phyloP scores from a whole-genome alignment of 2,113 vertebrate species.

The Nycticebus coucang region DNA sequence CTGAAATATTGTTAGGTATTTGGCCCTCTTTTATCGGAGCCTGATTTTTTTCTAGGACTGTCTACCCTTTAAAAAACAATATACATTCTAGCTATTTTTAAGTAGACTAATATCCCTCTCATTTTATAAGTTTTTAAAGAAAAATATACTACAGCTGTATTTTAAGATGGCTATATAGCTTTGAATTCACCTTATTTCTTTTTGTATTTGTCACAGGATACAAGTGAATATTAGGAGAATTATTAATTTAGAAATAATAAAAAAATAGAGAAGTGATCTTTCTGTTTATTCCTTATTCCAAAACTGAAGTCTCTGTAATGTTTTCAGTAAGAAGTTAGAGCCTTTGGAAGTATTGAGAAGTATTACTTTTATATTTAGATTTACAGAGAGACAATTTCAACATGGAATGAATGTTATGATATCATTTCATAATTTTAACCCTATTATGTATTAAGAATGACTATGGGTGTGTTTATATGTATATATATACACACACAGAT shows the following conservation, averaged over 20 bases:
- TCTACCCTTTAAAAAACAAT: neutral
- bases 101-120: neutral
- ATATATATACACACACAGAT: neutral
- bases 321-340: slow-evolving; percentile 16
- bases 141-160: neutral
- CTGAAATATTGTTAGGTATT: neutral
- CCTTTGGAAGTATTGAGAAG: neutral
- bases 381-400: neutral
- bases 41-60: neutral
- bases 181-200: neutral
- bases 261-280: neutral
- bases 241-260: slow-evolving; percentile 21
- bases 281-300: neutral
- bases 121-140: slow-evolving; percentile 20
- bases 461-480: neutral
- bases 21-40: neutral
- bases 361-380: slow-evolving; percentile 43
- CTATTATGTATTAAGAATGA: neutral
- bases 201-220: neutral
- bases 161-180: neutral
- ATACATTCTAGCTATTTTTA: neutral
- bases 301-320: neutral
- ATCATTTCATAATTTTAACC: slow-evolving; percentile 35
- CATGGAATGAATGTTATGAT: neutral
- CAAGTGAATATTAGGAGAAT: slow-evolving; percentile 34